Evolutionary conservation across 2,797 vertebrate genomes (phyloP).

Genomic region (Petrocephalus schoutedeni): DNA sequence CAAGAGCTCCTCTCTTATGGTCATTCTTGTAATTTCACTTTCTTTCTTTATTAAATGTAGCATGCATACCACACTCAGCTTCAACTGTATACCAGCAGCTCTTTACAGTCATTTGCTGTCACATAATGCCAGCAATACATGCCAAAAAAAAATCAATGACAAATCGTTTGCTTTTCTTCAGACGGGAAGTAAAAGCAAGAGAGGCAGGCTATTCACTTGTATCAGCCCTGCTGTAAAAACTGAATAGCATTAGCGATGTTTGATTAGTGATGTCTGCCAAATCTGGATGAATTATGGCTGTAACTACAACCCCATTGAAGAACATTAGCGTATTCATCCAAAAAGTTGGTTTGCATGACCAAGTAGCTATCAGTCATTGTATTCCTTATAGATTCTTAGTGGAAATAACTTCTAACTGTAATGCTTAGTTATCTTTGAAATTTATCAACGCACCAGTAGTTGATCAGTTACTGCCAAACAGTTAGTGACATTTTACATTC

Average conservation of each 20-base stretch:
- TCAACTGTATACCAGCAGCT: not conserved
- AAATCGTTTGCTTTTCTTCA: not conserved
- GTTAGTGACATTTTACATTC: too few species aligned
- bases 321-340: not conserved
- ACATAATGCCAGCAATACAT: not conserved
- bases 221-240: not conserved
- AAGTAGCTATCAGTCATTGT: not conserved
- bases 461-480: too few species aligned
- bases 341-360: not conserved
- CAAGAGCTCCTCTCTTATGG: not conserved
- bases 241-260: not conserved
- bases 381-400: not conserved
- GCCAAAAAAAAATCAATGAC: not conserved
- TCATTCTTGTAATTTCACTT: not conserved
- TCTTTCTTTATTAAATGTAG: not conserved
- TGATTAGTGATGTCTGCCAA: not conserved
- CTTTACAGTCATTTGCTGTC: not conserved
- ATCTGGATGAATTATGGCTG: not conserved
- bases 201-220: not conserved
- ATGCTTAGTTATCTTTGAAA: not conserved
- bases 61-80: not conserved
- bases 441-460: not conserved
- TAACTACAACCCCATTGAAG: not conserved
- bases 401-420: not conserved
- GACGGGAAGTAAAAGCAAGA: not conserved